phyloP scores from a whole-genome alignment of 2,888 invertebrate genomes.

The Eupithecia vulgata region DNA sequence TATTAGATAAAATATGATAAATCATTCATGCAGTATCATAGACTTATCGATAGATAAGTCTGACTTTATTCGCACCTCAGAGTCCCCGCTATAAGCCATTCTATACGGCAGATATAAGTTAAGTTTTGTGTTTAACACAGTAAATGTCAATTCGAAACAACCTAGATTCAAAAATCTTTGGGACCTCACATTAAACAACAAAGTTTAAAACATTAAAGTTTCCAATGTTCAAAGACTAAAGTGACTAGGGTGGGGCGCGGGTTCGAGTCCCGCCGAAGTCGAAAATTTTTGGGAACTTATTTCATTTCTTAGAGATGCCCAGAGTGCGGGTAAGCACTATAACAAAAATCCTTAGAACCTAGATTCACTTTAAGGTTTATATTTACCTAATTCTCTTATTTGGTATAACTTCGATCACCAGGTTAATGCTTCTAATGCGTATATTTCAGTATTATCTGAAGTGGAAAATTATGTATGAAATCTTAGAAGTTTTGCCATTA shows the following conservation, averaged over 20 bases:
- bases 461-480: conserved; percentile 40
- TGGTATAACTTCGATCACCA: neutral
- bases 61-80: neutral
- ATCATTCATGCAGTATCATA: neutral
- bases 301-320: too few relatives aligned
- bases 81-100: neutral
- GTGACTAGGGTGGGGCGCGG: too few relatives aligned
- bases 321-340: too few relatives aligned
- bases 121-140: neutral
- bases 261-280: too few relatives aligned
- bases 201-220: too few relatives aligned
- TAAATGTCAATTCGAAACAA: neutral
- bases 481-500: conserved; percentile 38
- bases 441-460: conserved; percentile 39
- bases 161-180: too few relatives aligned
- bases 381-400: neutral
- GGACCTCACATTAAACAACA: too few relatives aligned
- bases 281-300: too few relatives aligned
- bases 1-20: neutral
- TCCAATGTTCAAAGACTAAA: too few relatives aligned
- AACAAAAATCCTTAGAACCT: too few relatives aligned
- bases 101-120: neutral
- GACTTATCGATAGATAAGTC: neutral
- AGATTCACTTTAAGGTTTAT: neutral
- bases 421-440: conserved; percentile 21